Evolutionary conservation across 35 echinoderm and acorn worm species (phyloP).

Genomic region (Antedon bifida): DNA sequence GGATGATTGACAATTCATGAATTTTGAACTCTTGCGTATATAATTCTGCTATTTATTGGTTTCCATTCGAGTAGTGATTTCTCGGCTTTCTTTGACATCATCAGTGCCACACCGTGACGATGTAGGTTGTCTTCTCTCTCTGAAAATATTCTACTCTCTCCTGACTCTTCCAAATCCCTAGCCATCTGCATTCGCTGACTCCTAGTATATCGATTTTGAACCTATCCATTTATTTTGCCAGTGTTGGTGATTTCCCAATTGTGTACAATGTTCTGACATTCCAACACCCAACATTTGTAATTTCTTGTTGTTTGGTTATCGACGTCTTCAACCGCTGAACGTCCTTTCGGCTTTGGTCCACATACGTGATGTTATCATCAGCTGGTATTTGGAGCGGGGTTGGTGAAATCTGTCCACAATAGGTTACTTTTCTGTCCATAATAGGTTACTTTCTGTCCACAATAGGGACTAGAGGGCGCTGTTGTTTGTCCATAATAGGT

Average conservation of each 20-base stretch:
- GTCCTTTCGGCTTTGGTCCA: background rate
- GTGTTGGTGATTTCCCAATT: too few species aligned
- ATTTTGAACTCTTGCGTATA: slow-evolving; percentile 4
- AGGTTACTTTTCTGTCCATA: too few species aligned
- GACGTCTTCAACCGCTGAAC: too few species aligned
- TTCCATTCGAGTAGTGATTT: slow-evolving; percentile 16
- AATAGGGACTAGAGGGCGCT: too few species aligned
- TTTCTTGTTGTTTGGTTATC: too few species aligned
- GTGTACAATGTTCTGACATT: too few species aligned
- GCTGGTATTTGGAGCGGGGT: background rate
- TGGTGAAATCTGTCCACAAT: too few species aligned
- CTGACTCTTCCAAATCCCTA: background rate
- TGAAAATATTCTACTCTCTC: background rate
- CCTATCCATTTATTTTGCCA: background rate
- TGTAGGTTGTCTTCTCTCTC: background rate
- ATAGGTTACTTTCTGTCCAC: too few species aligned
- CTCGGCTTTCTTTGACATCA: background rate
- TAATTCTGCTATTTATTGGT: background rate
- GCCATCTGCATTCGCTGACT: background rate
- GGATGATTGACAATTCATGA: slow-evolving; percentile 15
- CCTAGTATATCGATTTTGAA: background rate
- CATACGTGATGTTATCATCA: slow-evolving; percentile 9
- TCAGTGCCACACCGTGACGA: background rate
- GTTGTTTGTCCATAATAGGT: too few species aligned
- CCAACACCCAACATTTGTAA: too few species aligned